Base-by-base conservation (phyloP, 2,888 invertebrate species). In the Dysmachus trigonus region DNA sequence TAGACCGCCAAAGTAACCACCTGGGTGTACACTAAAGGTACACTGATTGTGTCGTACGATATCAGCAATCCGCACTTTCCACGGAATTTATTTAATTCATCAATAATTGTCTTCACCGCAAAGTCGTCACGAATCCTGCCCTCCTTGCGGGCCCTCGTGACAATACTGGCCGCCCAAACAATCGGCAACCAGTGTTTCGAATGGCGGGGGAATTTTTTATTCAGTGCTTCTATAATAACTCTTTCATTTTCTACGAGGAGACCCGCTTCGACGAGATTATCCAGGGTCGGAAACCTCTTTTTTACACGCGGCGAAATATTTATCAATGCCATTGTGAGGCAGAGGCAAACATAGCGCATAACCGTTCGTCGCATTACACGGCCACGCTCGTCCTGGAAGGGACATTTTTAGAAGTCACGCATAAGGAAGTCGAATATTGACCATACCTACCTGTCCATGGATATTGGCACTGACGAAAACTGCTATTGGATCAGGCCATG, bases 1-100 rank as follows among this genome's bases (percentile, higher is more conserved):
- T 98, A 98, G 15, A 98, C 97, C 13, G 97, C 97, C 90, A 98
- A 93, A 0, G 98, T 98, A 18, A 98, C 98, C 89, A 98, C 97
- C 93, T 97, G 97, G 38, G 97, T 97, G 91, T 97, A 97, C 15
- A 97, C 96, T 87, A 97, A 93, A 30, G 97, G 97, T 76, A 97
- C 94, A 89, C 92, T 92, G 88, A 97, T 96, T 71, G 95, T 96
- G 91, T 96, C 96, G 89, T 96, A 96, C 88, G 95, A 95, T 86
- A 96, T 94, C 62, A 96, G 92, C 71, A 96, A 91, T 33, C 96
- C 96, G 88, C 96, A 96, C 90, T 96, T 95, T 18, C 95, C 96
- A 89, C 97, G 93, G 90, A 97, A 97, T 90, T 96, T 96, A 91
- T 97, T 97, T 86, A 97, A 92, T 92, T 97, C 97, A 90, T 97